A percentile compares a stretch with the other conserved stretches of the same genome.
phyloP scores from a whole-genome alignment of 2,113 vertebrate genomes.

The Laticauda laticaudata region DNA sequence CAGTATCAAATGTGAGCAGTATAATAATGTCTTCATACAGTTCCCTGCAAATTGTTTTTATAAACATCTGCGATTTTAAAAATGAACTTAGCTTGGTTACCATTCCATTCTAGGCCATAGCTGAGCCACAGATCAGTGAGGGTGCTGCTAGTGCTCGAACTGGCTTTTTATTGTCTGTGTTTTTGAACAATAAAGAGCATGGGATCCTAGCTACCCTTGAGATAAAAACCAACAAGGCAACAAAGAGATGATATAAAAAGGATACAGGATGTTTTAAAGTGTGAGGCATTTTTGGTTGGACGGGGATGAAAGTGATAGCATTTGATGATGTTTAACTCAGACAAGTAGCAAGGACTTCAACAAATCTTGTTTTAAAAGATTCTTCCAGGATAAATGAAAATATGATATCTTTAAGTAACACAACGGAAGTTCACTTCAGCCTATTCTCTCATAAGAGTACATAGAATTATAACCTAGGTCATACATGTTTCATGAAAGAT shows the following conservation, averaged over 20 bases:
- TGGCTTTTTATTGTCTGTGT: neutral
- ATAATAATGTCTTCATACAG: neutral
- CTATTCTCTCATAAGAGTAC: neutral
- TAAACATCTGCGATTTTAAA: neutral
- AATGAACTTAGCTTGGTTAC: neutral
- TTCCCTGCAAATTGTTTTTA: neutral
- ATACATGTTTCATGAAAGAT: neutral
- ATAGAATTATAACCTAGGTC: neutral
- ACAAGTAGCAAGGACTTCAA: neutral
- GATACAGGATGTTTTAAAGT: neutral
- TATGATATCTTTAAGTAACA: neutral
- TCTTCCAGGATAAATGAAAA: neutral
- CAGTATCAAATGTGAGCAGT: neutral
- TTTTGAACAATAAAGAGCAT: neutral
- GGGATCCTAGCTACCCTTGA: neutral
- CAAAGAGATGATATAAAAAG: neutral
- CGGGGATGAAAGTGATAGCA: neutral
- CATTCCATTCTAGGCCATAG: neutral
- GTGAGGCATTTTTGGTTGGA: neutral
- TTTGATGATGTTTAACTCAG: neutral
- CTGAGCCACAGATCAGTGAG: neutral
- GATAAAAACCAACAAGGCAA: neutral
- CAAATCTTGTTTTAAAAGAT: neutral
- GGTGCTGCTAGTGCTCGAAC: neutral
- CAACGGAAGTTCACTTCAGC: neutral